Evolutionary conservation across 2,113 vertebrate genomes (phyloP), one percentile per base, ranked within the genome.

Genomic region (Microtus pennsylvanicus): DNA sequence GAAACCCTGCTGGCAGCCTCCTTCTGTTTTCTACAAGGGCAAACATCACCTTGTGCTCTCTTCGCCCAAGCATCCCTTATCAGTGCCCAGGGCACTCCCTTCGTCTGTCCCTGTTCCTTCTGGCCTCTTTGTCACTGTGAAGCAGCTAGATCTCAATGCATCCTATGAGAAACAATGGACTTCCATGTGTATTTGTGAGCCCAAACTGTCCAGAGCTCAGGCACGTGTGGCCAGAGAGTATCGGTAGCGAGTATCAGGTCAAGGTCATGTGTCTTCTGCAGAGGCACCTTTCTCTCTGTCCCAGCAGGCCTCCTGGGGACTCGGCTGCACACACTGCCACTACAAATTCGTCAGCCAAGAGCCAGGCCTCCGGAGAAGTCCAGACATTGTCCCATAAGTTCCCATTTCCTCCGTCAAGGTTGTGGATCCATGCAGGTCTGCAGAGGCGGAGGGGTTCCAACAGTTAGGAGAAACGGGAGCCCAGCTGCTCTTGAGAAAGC

Each of bases 1-100:
- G 74, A 91, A 65, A 42, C n/a, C 5, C 0, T 55, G 74, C 45
- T 82, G 70, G n/a, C 85, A 93, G 75, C n/a, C 94, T 80, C 85
- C 77, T 94, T 86, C 78, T 42, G 55, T 72, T 65, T 89, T 83
- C 72, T 83, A 70, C 42, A 87, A 93, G 45, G 33, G 61, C 61
- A 58, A 78, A 33, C 17, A 58, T 89, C 10, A 50, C 74, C n/a
- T 33, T 24, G 58, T 12, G 35, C 92, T 81, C 76, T 67, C 87
- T 85, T 75, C 72, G 0, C 82, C 58, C 63, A 69, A 85, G 58
- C 86, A 65, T 89, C 10, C 26, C 47, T 91, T 91, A 72, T 69
- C 38, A 90, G 22, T 86, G 35, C 22, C 93, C 89, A 77, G 10
- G 33, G 82, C 92, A 80, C 72, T 61, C 50, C 42, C 80, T 87